Percentiles rank a stretch among this genome's conserved stretches.
phyloP scores from a whole-genome alignment of 2,113 vertebrate species.

The Lagopus leucura region DNA sequence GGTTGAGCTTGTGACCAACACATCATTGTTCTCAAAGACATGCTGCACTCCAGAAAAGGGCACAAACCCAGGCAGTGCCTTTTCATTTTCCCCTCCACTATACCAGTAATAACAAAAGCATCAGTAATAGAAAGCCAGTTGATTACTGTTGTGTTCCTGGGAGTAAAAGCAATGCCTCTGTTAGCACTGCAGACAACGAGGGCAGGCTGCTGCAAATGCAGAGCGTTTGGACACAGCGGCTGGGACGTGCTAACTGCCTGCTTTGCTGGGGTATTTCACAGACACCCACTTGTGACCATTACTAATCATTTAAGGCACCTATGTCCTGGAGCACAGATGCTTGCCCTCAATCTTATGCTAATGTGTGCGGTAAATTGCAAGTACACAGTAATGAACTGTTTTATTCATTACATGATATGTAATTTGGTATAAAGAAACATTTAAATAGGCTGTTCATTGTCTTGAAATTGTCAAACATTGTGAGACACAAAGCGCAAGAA shows the following conservation, averaged over 20 bases:
- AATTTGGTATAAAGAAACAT: slow-evolving; percentile 1
- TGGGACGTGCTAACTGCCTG: accelerated
- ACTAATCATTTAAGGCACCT: neutral
- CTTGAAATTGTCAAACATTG: slow-evolving; percentile 67
- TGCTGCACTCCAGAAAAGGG: neutral
- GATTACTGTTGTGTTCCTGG: neutral
- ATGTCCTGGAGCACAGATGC: neutral
- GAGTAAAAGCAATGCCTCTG: neutral
- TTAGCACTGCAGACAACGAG: neutral
- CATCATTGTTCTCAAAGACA: neutral
- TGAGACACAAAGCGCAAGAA: slow-evolving; percentile 69
- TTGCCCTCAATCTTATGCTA: neutral
- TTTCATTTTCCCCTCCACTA: neutral
- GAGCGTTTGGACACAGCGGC: neutral
- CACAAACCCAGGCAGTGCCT: neutral
- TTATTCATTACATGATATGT: neutral
- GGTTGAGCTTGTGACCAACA: neutral
- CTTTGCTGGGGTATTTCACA: neutral
- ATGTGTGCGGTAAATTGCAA: neutral
- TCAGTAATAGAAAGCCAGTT: neutral
- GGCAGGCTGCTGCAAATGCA: neutral
- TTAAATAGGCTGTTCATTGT: slow-evolving; percentile 53
- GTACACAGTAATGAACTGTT: neutral
- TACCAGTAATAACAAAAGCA: neutral
- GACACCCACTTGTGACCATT: neutral